Base-by-base conservation (phyloP, 2,888 invertebrate genomes). In the Aromia moschata region DNA sequence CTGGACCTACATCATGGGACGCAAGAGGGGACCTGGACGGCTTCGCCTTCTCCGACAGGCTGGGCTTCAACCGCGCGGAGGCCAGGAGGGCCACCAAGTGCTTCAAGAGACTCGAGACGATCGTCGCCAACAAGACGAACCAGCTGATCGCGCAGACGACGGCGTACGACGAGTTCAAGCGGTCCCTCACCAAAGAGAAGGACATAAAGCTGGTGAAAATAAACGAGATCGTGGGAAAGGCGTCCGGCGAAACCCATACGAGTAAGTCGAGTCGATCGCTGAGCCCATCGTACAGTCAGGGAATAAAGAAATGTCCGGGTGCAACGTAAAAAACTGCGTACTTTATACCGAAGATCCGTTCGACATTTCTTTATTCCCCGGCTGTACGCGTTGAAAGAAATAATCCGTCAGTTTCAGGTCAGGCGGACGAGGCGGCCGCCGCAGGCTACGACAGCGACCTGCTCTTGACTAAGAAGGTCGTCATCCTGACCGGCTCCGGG, bases 401-500 rank as follows among this genome's bases (percentile, higher is more conserved):
- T n/a, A n/a, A n/a, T n/a, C n/a, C n/a, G n/a, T n/a, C n/a, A n/a
- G 33, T 33, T 33, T 33, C 33, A 33, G 33, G 7, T 2, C 33
- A 33, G 2, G 33, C n/a, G n/a, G n/a, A n/a, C n/a, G n/a, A n/a
- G n/a, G n/a, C n/a, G n/a, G n/a, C n/a, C n/a, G n/a, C n/a, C n/a
- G n/a, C n/a, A n/a, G n/a, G n/a, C 2, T 46, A 58, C 12, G 55
- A 56, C 15, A 9, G 5, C 43, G 60, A 59, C 49, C 55, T 67
- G 11, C 57, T 64, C 5, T 31, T 64, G 11, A 67, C 67, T 10
- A 64, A 61, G 18, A 67, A 65, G 49, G 61, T 67, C 44, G 64
- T 67, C 2, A 61, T 67, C 30, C 41, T 67, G 17, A 61, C 57
- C 12, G 41, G 54, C 10, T 33, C 43, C 9, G 20, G 31, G 20